Evolutionary conservation across 2,888 invertebrate species (phyloP).

Genomic region (Scaptomyza cyrtandrae): DNA sequence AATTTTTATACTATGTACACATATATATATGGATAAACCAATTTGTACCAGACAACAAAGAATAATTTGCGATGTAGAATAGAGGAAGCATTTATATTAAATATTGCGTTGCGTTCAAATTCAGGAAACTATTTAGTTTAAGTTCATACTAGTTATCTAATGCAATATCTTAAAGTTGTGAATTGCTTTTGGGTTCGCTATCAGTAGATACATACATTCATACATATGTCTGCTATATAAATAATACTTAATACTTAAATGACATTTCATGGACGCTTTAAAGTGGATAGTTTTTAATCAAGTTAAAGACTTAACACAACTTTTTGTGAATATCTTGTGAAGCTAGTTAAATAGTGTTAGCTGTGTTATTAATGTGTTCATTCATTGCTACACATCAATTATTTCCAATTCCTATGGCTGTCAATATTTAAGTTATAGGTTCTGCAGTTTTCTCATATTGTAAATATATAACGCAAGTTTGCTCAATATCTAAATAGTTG

Average conservation of each 20-base stretch:
- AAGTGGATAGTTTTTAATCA: no score
- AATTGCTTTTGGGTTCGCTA: constrained; percentile 3
- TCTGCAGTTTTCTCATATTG: not conserved
- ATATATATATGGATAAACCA: not conserved
- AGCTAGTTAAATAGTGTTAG: no score
- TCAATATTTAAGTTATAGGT: no score
- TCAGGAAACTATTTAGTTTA: constrained; percentile 15
- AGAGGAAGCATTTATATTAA: constrained; percentile 13
- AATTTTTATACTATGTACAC: not conserved
- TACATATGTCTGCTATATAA: no score
- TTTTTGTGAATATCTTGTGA: no score
- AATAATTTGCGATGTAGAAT: constrained; percentile 9
- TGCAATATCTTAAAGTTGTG: constrained; percentile 17
- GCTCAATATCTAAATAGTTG: not conserved
- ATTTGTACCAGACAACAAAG: constrained; percentile 43
- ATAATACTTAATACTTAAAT: no score
- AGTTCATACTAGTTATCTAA: not conserved
- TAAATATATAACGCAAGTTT: not conserved
- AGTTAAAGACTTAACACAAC: no score
- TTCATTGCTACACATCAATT: no score
- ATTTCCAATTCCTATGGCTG: not conserved
- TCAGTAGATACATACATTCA: constrained; percentile 1
- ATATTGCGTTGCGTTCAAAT: not conserved
- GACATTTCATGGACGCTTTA: no score
- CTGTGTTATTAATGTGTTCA: no score